Evolutionary conservation across 37 sponge, comb jelly and placozoan species (phyloP).

Genomic region (Halichondria panicea): DNA sequence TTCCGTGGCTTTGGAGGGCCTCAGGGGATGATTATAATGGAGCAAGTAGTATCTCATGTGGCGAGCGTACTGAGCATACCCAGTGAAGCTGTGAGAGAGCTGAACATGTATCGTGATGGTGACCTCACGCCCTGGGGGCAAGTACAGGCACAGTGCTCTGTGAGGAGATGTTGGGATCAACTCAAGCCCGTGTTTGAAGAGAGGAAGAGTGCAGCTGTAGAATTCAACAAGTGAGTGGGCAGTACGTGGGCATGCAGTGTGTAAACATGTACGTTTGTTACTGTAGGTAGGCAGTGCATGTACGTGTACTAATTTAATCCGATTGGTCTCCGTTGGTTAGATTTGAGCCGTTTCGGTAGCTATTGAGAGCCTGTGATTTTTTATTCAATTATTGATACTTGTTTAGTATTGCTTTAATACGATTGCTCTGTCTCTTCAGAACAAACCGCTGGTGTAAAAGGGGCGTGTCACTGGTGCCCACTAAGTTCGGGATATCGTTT

Average conservation of each 20-base stretch:
- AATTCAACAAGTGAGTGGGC: conserved; percentile 74
- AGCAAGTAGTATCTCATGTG: conserved; percentile 50
- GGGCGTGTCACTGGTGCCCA: conserved; percentile 77
- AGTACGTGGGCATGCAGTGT: too few relatives aligned
- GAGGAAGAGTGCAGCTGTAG: conserved; percentile 21
- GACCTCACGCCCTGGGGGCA: conserved; percentile 57
- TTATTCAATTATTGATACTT: neutral
- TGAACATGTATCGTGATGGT: conserved; percentile 69
- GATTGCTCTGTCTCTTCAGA: conserved; percentile 40
- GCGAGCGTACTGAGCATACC: conserved; percentile 36
- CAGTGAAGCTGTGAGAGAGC: conserved; percentile 51
- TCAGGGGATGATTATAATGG: conserved; percentile 78
- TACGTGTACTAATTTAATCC: too few relatives aligned
- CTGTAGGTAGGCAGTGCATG: too few relatives aligned
- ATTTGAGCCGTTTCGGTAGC: too few relatives aligned
- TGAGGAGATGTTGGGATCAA: conserved; percentile 71
- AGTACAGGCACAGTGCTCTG: conserved; percentile 35
- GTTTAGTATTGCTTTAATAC: too few relatives aligned
- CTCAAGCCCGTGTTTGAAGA: conserved; percentile 36
- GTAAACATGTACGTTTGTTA: too few relatives aligned
- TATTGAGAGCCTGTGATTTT: too few relatives aligned
- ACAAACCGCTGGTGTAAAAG: conserved; percentile 69
- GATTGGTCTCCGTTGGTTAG: too few relatives aligned
- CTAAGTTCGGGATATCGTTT: conserved; percentile 79
- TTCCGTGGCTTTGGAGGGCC: conserved; percentile 92